Conservation (phyloP, 92 coral and sea anemone genomes). For the Meandrina meandrites region DNA sequence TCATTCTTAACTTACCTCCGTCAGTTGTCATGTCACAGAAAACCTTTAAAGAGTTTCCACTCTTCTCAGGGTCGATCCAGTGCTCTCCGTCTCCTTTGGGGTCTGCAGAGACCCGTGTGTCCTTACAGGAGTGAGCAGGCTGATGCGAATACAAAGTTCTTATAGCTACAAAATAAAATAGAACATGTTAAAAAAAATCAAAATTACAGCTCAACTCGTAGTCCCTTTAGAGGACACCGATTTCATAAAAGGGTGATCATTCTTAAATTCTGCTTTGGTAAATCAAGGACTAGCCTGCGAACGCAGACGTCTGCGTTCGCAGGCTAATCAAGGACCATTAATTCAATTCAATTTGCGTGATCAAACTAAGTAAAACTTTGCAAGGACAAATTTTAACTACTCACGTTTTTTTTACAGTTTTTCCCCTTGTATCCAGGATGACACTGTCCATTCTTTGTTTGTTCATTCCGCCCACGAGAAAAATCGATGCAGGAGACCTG, state of each 20-base stretch:
- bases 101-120: not conserved
- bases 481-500: not conserved
- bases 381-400: not conserved
- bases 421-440: not conserved
- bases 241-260: too few species aligned
- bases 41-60: not conserved
- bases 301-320: too few species aligned
- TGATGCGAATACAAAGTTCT: not conserved
- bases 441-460: not conserved
- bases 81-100: not conserved
- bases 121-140: not conserved
- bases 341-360: not conserved
- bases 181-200: not conserved
- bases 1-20: not conserved
- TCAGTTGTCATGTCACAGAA: conserved; percentile 17
- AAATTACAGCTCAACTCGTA: too few species aligned
- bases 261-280: too few species aligned
- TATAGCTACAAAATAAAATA: not conserved
- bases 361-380: not conserved
- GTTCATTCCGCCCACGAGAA: not conserved
- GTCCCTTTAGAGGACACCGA: not conserved
- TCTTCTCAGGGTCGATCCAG: conserved; percentile 15
- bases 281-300: too few species aligned
- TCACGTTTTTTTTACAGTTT: not conserved
- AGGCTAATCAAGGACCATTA: too few species aligned